These are phyloP conservation scores for Nymphalis io DNA, from an alignment of 1,140 invertebrate species.

Conservation along the genomic window DNA sequence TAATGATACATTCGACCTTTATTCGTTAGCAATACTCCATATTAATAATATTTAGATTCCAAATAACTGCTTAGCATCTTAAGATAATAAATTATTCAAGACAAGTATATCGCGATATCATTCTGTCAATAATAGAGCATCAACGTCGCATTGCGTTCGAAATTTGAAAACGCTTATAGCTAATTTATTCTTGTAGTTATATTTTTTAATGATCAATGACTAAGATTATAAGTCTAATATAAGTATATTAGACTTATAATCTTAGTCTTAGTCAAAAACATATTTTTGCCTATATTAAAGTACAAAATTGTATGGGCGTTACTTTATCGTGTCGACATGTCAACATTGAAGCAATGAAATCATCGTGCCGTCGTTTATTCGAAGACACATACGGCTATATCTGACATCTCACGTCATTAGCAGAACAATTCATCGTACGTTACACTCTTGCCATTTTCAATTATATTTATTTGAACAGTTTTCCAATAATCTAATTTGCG, in stretches of 20 bases:
- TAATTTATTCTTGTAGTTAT: too few species aligned
- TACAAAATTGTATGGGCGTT: not conserved
- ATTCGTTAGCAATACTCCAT: not conserved
- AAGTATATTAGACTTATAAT: too few species aligned
- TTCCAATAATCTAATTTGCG: conserved; percentile 69
- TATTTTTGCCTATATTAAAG: too few species aligned
- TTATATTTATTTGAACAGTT: conserved; percentile 66
- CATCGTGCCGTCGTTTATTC: not conserved
- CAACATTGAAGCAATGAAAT: not conserved
- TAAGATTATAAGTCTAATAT: too few species aligned
- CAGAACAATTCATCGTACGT: conserved; percentile 53
- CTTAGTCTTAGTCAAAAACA: too few species aligned
- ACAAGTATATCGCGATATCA: too few species aligned
- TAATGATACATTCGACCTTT: conserved; percentile 25
- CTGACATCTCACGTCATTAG: conserved; percentile 53
- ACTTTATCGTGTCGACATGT: not conserved
- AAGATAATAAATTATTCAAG: too few species aligned
- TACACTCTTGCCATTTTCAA: conserved; percentile 59
- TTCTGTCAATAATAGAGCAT: too few species aligned
- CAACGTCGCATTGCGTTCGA: too few species aligned
- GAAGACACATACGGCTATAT: conserved; percentile 46
- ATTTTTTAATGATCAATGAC: too few species aligned
- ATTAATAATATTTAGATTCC: not conserved
- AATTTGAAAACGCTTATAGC: too few species aligned
- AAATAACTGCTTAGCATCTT: too few species aligned